phyloP scores from a whole-genome alignment of 1,140 invertebrate genomes.

The Eciton burchellii region DNA sequence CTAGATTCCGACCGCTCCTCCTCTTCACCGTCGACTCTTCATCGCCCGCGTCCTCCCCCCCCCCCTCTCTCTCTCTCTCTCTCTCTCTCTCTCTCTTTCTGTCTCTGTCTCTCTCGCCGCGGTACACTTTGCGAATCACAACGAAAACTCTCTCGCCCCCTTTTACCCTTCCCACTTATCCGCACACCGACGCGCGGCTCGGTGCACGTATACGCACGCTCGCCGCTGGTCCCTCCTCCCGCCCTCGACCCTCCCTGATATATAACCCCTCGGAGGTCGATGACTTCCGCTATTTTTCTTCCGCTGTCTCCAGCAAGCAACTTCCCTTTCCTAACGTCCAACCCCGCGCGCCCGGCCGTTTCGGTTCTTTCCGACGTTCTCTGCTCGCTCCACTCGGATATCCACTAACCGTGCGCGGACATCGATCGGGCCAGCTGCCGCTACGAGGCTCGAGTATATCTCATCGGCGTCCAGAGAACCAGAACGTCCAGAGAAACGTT shows the following conservation, averaged over 20 bases:
- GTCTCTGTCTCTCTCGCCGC: slow-evolving; percentile 52
- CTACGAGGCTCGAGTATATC: slow-evolving; percentile 55
- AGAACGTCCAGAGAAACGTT: slow-evolving; percentile 58
- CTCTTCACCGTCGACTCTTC: slow-evolving; percentile 10
- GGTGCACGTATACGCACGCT: slow-evolving; percentile 36
- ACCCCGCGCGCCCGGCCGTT: slow-evolving; percentile 69
- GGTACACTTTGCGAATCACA: slow-evolving; percentile 70
- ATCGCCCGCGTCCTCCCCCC: slow-evolving; percentile 17
- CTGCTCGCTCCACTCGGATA: slow-evolving; percentile 70
- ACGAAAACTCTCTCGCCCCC: slow-evolving; percentile 61
- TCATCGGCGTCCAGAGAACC: too few species aligned
- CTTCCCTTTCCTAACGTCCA: slow-evolving; percentile 83
- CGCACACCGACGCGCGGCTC: slow-evolving; percentile 5
- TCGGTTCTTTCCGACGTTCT: slow-evolving; percentile 72
- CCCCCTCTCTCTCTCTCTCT: too few species aligned
- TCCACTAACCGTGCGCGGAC: slow-evolving; percentile 74
- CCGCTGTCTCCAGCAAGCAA: slow-evolving; percentile 87
- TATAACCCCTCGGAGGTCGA: slow-evolving; percentile 90
- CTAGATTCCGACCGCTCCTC: slow-evolving; percentile 69
- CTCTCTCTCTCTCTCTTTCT: slow-evolving; percentile 52
- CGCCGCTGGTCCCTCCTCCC: slow-evolving; percentile 50
- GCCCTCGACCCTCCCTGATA: slow-evolving; percentile 87
- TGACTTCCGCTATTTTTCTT: slow-evolving; percentile 91
- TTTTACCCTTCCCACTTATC: slow-evolving; percentile 79
- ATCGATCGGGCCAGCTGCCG: slow-evolving; percentile 72